These are phyloP conservation scores for Brachyopa scutellaris DNA, from an alignment of 2,888 invertebrate genomes.

Conservation along the genomic window DNA sequence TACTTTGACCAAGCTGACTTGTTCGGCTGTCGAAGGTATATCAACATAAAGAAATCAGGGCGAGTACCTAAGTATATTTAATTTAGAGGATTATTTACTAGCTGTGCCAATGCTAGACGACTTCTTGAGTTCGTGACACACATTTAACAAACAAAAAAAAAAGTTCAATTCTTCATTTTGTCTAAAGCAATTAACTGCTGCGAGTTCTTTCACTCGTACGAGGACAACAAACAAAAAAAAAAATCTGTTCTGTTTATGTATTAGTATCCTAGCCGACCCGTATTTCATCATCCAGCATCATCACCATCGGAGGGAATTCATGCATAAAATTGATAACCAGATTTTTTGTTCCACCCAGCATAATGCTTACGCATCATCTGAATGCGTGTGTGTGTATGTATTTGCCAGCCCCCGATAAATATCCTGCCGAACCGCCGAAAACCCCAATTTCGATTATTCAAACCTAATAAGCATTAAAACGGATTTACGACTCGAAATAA, in stretches of 20 bases:
- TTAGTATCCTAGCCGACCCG: not conserved
- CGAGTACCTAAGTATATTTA: no score
- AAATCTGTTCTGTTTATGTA: not conserved
- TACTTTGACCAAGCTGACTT: no score
- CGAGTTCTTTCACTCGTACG: no score
- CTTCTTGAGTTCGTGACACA: no score
- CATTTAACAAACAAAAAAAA: no score
- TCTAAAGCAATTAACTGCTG: no score
- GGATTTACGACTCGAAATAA: slow-evolving; percentile 52
- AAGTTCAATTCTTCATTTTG: no score
- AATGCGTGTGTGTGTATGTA: not conserved
- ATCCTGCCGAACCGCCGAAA: slow-evolving; percentile 33
- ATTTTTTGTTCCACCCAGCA: slow-evolving; percentile 20
- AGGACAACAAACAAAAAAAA: no score
- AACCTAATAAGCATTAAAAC: slow-evolving; percentile 61
- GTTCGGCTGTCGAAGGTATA: no score
- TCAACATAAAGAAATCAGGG: no score
- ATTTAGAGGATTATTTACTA: no score
- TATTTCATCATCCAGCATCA: slow-evolving; percentile 5
- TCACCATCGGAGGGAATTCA: slow-evolving; percentile 27
- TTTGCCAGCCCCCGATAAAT: not conserved
- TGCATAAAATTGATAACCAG: slow-evolving; percentile 56
- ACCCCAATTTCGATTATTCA: slow-evolving; percentile 54
- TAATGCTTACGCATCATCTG: slow-evolving; percentile 25
- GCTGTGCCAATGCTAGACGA: no score